A percentile compares a stretch with the other conserved stretches of the same genome.
phyloP scores from a whole-genome alignment of 2,888 invertebrate species.

The Drosophila mimetica region DNA sequence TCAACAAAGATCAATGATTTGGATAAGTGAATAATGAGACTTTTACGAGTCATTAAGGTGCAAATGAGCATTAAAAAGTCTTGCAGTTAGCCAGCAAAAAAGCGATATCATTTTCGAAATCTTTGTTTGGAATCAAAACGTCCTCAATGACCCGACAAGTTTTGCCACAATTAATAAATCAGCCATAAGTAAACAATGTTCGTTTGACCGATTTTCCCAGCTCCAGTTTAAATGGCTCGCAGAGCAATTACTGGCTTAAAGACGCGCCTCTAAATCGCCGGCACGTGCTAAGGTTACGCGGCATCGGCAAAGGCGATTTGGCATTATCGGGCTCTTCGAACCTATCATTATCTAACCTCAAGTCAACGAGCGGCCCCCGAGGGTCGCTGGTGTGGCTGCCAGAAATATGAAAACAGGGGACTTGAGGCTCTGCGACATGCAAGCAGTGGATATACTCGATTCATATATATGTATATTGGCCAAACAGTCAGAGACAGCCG shows the following conservation, averaged over 20 bases:
- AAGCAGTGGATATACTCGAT: constrained; percentile 4
- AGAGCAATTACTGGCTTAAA: constrained; percentile 35
- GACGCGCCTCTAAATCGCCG: constrained; percentile 65
- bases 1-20: neutral
- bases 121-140: constrained; percentile 14
- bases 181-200: constrained; percentile 23
- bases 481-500: constrained; percentile 29
- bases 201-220: constrained; percentile 36
- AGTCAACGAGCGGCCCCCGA: constrained; percentile 53
- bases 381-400: constrained; percentile 71
- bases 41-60: constrained; percentile 16
- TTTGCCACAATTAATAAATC: constrained; percentile 32
- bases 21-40: neutral
- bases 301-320: constrained; percentile 54
- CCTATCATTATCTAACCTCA: constrained; percentile 66
- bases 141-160: constrained; percentile 29
- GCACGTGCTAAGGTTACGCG: constrained; percentile 77
- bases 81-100: constrained; percentile 12
- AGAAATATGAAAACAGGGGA: constrained; percentile 36
- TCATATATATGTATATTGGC: constrained; percentile 17
- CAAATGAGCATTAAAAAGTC: neutral
- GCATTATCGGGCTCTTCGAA: constrained; percentile 30
- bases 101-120: constrained; percentile 8
- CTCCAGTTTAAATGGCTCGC: constrained; percentile 18
- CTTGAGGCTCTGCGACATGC: constrained; percentile 34